Base-by-base conservation (phyloP, 2,797 vertebrate genomes). In the Artibeus jamaicensis region DNA sequence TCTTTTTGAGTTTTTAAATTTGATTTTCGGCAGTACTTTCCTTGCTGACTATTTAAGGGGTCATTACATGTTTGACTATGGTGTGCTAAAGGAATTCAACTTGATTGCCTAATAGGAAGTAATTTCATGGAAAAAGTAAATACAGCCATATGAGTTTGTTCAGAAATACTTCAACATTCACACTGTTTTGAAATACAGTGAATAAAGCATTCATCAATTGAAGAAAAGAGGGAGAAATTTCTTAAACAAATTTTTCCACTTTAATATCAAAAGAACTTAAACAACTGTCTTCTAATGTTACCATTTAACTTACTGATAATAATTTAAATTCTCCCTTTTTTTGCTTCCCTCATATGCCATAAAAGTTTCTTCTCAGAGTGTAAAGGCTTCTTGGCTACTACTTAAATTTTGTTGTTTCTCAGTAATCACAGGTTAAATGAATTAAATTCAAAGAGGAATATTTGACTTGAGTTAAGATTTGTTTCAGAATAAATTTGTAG, bases 91-190 rank as follows among this genome's bases (percentile, higher is more conserved):
- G 79, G 44, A 93, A 96, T 97, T 85, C 87, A 79, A 29, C 84
- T 89, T 67, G 44, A 68, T 93, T 97, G 87, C 84, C n/a, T 93
- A 93, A 95, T 53, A 85, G 86, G 96, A 97, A 96, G 77, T 94
- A 83, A 62, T 88, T 83, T 94, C 71, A 48, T 88, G 10, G 81
- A 85, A 92, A 96, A 97, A 67, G 55, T 95, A 96, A 95, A 97
- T 57, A 95, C 0, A 76, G 68, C 53, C 37, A 44, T 91, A 19
- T 86, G 79, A 86, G 53, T 95, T 86, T 93, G 42, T 96, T 89
- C 34, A 93, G 82, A 94, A 95, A 89, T 96, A 89, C 68, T 96
- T n/a, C 89, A 62, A n/a, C 19, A 67, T 68, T 94, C 62, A 89
- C 3, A 62, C 34, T 91, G 21, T 94, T 83, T 94, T 89, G 83